A percentile compares a stretch with the other conserved stretches of the same genome.
Evolutionary conservation across 2,797 vertebrate species (phyloP).

Genomic region (Emys orbicularis): DNA sequence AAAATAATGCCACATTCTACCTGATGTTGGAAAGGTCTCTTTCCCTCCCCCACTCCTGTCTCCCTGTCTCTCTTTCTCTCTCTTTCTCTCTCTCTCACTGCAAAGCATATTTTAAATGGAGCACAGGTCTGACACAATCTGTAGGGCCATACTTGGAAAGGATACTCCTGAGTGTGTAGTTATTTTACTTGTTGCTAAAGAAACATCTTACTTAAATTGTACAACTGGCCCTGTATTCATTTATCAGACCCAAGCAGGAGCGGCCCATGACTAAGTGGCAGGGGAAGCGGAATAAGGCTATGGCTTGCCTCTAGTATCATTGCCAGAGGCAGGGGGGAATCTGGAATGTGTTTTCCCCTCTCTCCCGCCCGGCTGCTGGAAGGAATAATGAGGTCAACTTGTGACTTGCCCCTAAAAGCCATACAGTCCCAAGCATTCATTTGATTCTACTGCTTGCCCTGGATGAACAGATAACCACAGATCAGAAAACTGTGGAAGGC

Average conservation of each 20-base stretch:
- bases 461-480: background rate
- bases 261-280: background rate
- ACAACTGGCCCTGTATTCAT: background rate
- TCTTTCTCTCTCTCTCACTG: background rate
- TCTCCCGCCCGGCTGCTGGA: background rate
- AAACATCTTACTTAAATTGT: background rate
- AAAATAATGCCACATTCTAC: background rate
- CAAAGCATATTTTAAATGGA: background rate
- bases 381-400: background rate
- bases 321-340: background rate
- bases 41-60: background rate
- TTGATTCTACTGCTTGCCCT: fast-evolving
- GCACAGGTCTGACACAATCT: background rate
- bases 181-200: background rate
- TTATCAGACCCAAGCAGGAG: background rate
- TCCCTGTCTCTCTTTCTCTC: background rate
- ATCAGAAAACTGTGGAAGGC: background rate
- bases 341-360: background rate
- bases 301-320: background rate
- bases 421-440: background rate
- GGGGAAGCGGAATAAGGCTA: fast-evolving
- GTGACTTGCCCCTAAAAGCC: background rate
- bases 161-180: background rate
- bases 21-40: background rate
- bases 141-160: background rate